Conservation (phyloP, 2,888 invertebrate species). For the Ligdia adustata region DNA sequence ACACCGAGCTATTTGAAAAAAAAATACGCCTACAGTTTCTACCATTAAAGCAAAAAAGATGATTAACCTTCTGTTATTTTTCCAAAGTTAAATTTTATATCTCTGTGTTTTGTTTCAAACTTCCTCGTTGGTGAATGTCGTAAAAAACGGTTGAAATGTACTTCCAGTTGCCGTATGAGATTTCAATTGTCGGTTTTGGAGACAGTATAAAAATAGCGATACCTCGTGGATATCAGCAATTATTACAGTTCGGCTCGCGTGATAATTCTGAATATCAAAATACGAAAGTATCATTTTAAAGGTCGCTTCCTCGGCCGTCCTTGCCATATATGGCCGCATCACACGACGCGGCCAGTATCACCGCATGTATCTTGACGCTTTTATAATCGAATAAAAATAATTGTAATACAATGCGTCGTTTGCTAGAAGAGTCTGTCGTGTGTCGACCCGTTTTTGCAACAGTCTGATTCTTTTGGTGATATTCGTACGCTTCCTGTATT, state of each 20-base stretch:
- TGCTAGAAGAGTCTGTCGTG: slow-evolving; percentile 3
- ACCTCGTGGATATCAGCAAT: slow-evolving; percentile 15
- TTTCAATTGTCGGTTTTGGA: not conserved
- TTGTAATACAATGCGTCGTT: not conserved
- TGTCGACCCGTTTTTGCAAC: slow-evolving; percentile 6
- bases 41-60: slow-evolving; percentile 13
- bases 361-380: slow-evolving; percentile 31
- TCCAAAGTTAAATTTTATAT: slow-evolving; percentile 1
- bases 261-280: slow-evolving; percentile 22
- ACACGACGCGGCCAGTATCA: slow-evolving; percentile 46
- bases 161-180: not conserved
- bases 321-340: slow-evolving; percentile 67
- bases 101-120: slow-evolving; percentile 2
- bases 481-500: slow-evolving; percentile 38
- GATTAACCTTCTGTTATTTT: slow-evolving; percentile 14
- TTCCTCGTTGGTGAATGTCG: slow-evolving; percentile 5
- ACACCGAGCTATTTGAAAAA: slow-evolving; percentile 15
- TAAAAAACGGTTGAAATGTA: not conserved
- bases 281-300: slow-evolving; percentile 54
- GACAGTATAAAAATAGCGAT: not conserved
- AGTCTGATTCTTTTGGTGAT: slow-evolving; percentile 9
- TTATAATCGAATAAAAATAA: slow-evolving; percentile 29
- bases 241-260: slow-evolving; percentile 19
- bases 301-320: slow-evolving; percentile 58
- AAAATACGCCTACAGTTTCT: slow-evolving; percentile 18